phyloP scores from a whole-genome alignment of 1,140 invertebrate genomes.

The Drosophila lini region DNA sequence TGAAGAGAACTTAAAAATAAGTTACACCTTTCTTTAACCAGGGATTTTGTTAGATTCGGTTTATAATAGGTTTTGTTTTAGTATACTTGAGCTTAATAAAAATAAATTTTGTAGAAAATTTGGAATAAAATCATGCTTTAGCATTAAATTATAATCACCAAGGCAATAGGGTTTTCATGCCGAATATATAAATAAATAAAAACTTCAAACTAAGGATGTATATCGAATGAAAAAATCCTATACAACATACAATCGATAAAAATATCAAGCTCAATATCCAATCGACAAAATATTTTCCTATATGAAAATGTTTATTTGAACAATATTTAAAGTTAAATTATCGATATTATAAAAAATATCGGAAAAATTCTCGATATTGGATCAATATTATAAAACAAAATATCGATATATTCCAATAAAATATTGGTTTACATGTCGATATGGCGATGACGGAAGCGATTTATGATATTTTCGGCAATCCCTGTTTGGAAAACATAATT shows the following conservation, averaged over 20 bases:
- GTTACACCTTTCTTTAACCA: background rate
- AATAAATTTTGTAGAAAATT: background rate
- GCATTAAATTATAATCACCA: background rate
- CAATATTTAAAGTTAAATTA: too few relatives aligned
- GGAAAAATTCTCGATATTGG: too few relatives aligned
- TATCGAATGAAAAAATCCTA: background rate
- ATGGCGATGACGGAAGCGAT: too few relatives aligned
- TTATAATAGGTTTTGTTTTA: background rate
- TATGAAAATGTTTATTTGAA: background rate
- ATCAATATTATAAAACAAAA: too few relatives aligned
- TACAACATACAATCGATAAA: background rate
- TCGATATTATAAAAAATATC: too few relatives aligned
- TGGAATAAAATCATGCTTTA: conserved; percentile 5
- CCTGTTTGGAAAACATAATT: background rate
- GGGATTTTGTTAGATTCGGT: background rate
- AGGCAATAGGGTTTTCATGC: conserved; percentile 7
- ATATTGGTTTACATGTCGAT: too few relatives aligned
- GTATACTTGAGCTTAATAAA: background rate
- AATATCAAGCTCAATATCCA: background rate
- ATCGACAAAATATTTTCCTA: background rate
- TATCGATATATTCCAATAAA: too few relatives aligned
- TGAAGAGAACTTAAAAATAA: background rate
- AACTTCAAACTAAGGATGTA: background rate
- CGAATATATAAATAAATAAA: background rate
- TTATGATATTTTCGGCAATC: background rate